These are phyloP conservation scores for Margaritifera margaritifera DNA, from an alignment of 2,888 invertebrate genomes.

Conservation along the genomic window DNA sequence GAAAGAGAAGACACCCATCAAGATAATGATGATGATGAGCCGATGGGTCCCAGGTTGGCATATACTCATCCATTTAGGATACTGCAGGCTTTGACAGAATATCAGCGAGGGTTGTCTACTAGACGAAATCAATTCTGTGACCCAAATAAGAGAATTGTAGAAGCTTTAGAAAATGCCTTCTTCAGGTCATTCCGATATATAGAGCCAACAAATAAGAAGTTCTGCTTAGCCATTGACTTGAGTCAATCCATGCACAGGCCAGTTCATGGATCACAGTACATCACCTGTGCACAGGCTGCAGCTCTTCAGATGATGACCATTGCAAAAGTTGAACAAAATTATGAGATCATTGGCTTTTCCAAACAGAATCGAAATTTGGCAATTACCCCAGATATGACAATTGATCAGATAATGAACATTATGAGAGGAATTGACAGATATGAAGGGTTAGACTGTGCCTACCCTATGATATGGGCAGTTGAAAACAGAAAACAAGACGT, in stretches of 20 bases:
- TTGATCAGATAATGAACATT: constrained; percentile 34
- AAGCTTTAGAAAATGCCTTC: constrained; percentile 64
- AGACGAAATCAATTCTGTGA: constrained; percentile 46
- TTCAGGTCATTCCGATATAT: constrained; percentile 72
- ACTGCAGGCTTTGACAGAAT: constrained; percentile 60
- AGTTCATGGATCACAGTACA: constrained; percentile 41
- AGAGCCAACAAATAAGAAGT: constrained; percentile 75
- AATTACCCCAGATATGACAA: constrained; percentile 23
- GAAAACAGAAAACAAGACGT: constrained; percentile 76
- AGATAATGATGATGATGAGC: background rate
- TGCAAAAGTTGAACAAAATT: constrained; percentile 50
- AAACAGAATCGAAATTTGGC: constrained; percentile 27
- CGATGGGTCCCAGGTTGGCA: background rate
- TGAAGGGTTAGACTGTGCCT: constrained; percentile 51
- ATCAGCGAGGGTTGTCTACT: constrained; percentile 53
- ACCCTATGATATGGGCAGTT: constrained; percentile 77
- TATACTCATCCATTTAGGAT: constrained; percentile 67
- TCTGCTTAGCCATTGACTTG: constrained; percentile 77
- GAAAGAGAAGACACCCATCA: background rate
- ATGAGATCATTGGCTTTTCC: constrained; percentile 43
- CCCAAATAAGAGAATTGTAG: constrained; percentile 41
- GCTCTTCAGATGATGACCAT: constrained; percentile 71
- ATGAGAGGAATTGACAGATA: constrained; percentile 7
- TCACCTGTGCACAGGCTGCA: constrained; percentile 77
- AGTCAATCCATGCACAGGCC: constrained; percentile 73